Evolutionary conservation across 2,888 invertebrate species (phyloP), one percentile per base, ranked within the genome.

Genomic region (Ennomos fuscantarius): DNA sequence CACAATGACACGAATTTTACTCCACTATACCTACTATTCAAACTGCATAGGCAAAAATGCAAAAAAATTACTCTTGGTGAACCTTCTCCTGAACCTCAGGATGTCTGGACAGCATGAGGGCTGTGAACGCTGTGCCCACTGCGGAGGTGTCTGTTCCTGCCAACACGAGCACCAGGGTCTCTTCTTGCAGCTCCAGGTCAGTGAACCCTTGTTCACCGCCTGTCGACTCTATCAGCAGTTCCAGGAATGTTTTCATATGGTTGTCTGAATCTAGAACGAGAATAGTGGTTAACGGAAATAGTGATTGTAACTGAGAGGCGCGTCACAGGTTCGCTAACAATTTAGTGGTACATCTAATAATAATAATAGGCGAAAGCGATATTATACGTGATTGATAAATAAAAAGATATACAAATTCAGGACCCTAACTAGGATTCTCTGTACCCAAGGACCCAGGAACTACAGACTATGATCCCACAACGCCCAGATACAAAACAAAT

Each of bases 61-160:
- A 24, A 24, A 24, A 24, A 6, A 2, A 79, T 70, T 63, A 81
- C 82, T 82, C 82, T 34, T 72, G 40, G 48, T 76, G 74, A 10
- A 76, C 67, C 56, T 73, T 81, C 1, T 80, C 68, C 51, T 83
- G 83, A 0, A 81, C 67, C 11, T 77, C 69, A 2, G 61, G 74
- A 34, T 81, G 62, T 39, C 60, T 66, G 5, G 79, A 65, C 31
- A 84, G 57, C 66, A 81, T 62, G 1, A 74, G 33, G 0, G 71
- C 45, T 0, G 66, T 63, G 37, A 74, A 82, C 0, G 73, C 65
- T 1, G 65, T 46, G 0, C 66, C 74, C 0, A 76, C 76, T 0
- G 83, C 79, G 0, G 79, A 43, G 0, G 70, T 70, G 33, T 81
- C 79, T 1, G 70, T 75, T 1, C 75, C 76, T 3, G 78, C 79